Evolutionary conservation across 2,888 invertebrate genomes (phyloP), one percentile per base, ranked within the genome.

Genomic region (Plemyria rubiginata): DNA sequence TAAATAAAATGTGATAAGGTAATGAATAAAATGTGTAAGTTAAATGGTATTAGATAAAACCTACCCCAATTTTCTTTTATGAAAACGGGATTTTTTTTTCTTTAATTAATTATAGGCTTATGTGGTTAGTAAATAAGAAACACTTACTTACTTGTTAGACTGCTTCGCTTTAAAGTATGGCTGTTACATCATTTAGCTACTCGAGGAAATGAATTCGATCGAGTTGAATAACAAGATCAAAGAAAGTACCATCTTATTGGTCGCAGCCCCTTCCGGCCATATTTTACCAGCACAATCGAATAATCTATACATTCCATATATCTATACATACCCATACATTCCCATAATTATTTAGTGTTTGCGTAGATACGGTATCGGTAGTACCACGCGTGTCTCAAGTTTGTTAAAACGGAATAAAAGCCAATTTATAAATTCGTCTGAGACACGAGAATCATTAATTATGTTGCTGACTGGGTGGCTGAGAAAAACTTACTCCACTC

Each of bases 391-490:
- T 87, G 85, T 85, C 81, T 75, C 72, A 85, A 69, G 67, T 87
- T 88, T 87, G 86, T 87, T 90, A 85, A 88, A 86, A 86, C 82
- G 80, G 81, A 90, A 88, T 89, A 83, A 87, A 70, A 87, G 85
- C 86, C 89, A 90, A 90, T 91, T 91, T 92, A 90, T 90, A 91
- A 92, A 92, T 92, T 88, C 90, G 90, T 92, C 88, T 85, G 84
- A 86, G 80, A 90, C 90, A 88, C 90, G 88, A 88, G 82, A 84
- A 80, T 86, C 92, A 92, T 92, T 92, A 92, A 92, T 92, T 92
- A 92, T 92, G 92, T 92, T 92, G 92, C 92, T 90, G 91, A 87
- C 88, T 92, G 92, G 92, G 92, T 92, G 92, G 92, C 90, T 92
- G 87, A 88, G 92, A 92, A 91, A 92, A 91, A 87, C 89, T 90